Percentiles rank a stretch among this genome's conserved stretches.
Conservation (phyloP, 1,140 invertebrate genomes). For the Scaptomyza montana region DNA sequence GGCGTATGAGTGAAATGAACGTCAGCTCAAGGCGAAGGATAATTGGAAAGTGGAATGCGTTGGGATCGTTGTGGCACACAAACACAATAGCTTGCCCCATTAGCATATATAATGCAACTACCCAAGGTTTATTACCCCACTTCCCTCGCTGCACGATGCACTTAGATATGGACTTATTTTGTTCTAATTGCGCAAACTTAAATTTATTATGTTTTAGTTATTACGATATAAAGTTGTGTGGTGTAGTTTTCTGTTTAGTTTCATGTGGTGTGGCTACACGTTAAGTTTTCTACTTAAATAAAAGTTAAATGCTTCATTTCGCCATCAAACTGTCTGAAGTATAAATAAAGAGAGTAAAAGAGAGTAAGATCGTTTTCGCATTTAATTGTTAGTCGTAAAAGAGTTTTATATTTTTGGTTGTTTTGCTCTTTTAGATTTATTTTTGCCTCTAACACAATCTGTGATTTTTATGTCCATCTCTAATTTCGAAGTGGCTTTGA, state of each 20-base stretch:
- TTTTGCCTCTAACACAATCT: not conserved
- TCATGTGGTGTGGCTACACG: too few species aligned
- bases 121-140: constrained; percentile 3
- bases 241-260: too few species aligned
- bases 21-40: constrained; percentile 28
- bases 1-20: constrained; percentile 79
- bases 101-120: constrained; percentile 62
- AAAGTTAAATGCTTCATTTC: too few species aligned
- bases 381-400: too few species aligned
- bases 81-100: constrained; percentile 50
- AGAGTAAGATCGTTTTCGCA: too few species aligned
- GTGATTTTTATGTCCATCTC: constrained; percentile 26
- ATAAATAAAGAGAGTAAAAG: too few species aligned
- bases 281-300: too few species aligned
- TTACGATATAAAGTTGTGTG: not conserved
- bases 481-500: constrained; percentile 7
- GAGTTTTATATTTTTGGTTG: too few species aligned
- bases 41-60: constrained; percentile 10
- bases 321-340: too few species aligned
- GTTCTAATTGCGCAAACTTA: constrained; percentile 11
- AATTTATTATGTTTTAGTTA: not conserved
- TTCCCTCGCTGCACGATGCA: not conserved
- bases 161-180: constrained; percentile 34
- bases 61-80: not conserved
- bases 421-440: too few species aligned